Evolutionary conservation across 2,888 invertebrate species (phyloP).

Genomic region (Perithous albicinctus): DNA sequence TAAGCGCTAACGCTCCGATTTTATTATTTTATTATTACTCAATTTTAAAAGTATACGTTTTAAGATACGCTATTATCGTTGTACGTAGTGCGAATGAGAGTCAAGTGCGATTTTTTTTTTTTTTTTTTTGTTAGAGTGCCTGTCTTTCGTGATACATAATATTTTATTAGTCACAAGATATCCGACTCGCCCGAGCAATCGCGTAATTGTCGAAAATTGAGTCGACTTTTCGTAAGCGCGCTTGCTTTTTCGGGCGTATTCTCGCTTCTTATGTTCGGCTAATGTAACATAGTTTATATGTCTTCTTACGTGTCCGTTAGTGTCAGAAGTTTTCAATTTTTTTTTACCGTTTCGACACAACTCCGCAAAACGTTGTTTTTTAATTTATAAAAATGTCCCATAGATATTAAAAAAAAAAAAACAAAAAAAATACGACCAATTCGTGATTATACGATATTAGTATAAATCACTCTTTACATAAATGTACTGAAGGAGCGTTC

Average conservation of each 20-base stretch:
- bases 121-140: not conserved
- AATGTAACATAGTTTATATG: conserved; percentile 25
- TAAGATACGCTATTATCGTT: conserved; percentile 19
- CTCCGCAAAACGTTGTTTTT: conserved; percentile 35
- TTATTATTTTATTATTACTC: conserved; percentile 21
- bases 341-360: conserved; percentile 4
- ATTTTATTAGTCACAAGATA: conserved; percentile 16
- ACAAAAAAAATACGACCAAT: conserved; percentile 64
- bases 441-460: conserved; percentile 55
- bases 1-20: conserved; percentile 14
- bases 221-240: conserved; percentile 7
- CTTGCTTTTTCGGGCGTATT: conserved; percentile 10
- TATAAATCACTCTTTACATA: conserved; percentile 47
- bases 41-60: conserved; percentile 5
- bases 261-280: conserved; percentile 29
- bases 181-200: conserved; percentile 3
- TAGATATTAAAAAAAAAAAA: conserved; percentile 45
- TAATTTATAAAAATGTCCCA: conserved; percentile 27
- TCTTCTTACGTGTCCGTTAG: conserved; percentile 24
- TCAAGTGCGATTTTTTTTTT: not conserved
- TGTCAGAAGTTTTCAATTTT: conserved; percentile 30
- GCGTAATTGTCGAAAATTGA: conserved; percentile 3
- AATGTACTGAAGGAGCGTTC: conserved; percentile 40
- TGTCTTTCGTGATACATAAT: conserved; percentile 3
- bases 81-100: conserved; percentile 3